Evolutionary conservation across 2,113 vertebrate genomes (phyloP).

Genomic region (Bujurquina vittata): DNA sequence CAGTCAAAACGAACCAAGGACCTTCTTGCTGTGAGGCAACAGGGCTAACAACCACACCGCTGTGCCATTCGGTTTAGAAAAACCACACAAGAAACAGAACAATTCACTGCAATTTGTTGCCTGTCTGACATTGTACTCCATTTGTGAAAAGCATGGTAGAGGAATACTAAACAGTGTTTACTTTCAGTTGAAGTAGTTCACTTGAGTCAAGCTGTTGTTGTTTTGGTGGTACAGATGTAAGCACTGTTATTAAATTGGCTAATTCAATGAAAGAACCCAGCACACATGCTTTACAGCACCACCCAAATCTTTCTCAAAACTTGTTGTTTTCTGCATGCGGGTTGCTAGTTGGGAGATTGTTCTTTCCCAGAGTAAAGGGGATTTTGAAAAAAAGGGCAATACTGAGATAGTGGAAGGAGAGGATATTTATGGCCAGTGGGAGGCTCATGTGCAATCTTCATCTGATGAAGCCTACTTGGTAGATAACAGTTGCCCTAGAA

Average conservation of each 20-base stretch:
- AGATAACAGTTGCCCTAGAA: not conserved
- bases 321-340: not conserved
- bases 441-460: not conserved
- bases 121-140: not conserved
- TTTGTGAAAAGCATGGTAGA: not conserved
- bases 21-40: not conserved
- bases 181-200: not conserved
- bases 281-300: not conserved
- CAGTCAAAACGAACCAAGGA: too few relatives aligned
- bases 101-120: constrained; percentile 1
- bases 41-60: not conserved
- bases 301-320: too few relatives aligned
- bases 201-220: not conserved
- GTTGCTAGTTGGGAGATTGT: not conserved
- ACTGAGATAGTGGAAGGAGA: not conserved
- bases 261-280: not conserved
- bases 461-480: not conserved
- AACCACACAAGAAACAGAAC: not conserved
- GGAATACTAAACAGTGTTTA: not conserved
- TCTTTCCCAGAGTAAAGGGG: not conserved
- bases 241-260: not conserved
- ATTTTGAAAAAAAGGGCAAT: not conserved
- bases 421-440: not conserved
- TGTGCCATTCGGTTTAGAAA: not conserved
- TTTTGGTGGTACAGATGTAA: not conserved